Evolutionary conservation across 2,113 vertebrate species (phyloP), one percentile per base, ranked within the genome.

Genomic region (Heptranchias perlo): DNA sequence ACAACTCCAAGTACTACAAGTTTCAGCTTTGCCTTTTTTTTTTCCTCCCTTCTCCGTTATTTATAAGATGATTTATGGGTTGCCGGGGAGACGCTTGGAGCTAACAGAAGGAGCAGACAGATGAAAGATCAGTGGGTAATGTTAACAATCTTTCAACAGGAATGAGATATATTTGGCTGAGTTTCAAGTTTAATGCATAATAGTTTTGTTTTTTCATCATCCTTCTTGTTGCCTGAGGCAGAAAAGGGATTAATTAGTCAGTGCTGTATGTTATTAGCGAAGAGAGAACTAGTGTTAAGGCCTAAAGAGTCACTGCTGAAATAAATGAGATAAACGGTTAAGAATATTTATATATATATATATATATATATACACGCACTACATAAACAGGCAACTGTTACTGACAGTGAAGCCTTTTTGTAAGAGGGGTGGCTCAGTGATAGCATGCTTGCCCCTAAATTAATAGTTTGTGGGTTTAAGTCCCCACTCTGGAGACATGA

Each of bases 111-210:
- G 87, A 92, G 89, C 89, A 93, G 89, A 44, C 89, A 93, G 89
- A 93, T 93, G 89, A 93, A 93, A 93, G 89, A 93, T 93, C 89
- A 93, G 58, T 93, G 89, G 89, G 89, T 93, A 64, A 93, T 93
- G 89, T 93, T 93, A 93, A 93, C 89, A 93, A 93, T 93, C 89
- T 93, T 62, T 93, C 89, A 64, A 93, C 89, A 39, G 61, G 89
- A 93, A 93, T 93, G 89, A 93, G 89, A 93, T 93, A 61, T 93
- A 93, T 93, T 93, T 93, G 89, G 89, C 89, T 93, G 89, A 14
- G 89, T 93, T 93, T 93, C 89, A 93, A 64, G 58, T 62, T 93
- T 62, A 93, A 93, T 93, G 58, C 89, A 93, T 93, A 93, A 93
- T 93, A 62, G 89, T 93, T 93, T 93, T 93, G 31, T 93, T 61